These are phyloP conservation scores for Parauchenoglanis punctatus DNA, from an alignment of 2,797 vertebrate species.

Conservation along the genomic window DNA sequence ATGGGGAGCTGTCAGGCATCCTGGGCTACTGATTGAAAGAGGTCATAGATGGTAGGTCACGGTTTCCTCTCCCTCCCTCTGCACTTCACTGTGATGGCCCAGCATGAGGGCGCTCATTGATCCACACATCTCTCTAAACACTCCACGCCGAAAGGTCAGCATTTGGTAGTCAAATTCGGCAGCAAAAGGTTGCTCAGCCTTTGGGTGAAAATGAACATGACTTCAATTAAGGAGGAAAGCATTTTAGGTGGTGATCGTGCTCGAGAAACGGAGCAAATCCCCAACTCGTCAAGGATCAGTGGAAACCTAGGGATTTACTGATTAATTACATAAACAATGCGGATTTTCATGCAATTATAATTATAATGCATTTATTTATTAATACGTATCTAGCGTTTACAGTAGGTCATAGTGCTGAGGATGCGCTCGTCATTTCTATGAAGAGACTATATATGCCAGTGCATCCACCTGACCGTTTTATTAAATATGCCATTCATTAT, in stretches of 20 bases:
- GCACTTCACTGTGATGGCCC: slow-evolving; percentile 47
- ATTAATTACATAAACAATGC: not conserved
- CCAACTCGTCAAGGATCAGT: not conserved
- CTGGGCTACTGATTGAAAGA: slow-evolving; percentile 47
- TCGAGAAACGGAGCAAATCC: not conserved
- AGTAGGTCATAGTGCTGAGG: not conserved
- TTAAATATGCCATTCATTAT: slow-evolving; percentile 10
- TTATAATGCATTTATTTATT: not conserved
- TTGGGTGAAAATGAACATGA: slow-evolving; percentile 48
- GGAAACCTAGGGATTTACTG: not conserved
- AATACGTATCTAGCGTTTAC: not conserved
- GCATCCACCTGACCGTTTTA: slow-evolving; percentile 10
- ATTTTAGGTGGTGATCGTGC: not conserved
- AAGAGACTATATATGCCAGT: not conserved
- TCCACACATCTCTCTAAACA: slow-evolving; percentile 52
- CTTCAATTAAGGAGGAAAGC: slow-evolving; percentile 42
- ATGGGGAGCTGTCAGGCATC: slow-evolving; percentile 46
- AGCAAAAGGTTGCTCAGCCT: slow-evolving; percentile 46
- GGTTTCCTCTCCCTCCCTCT: slow-evolving; percentile 11
- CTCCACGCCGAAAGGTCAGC: slow-evolving; percentile 56
- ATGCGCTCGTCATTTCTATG: too few species aligned
- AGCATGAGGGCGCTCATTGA: slow-evolving; percentile 56
- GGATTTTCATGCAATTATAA: not conserved
- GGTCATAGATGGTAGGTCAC: slow-evolving; percentile 43
- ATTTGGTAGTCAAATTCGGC: slow-evolving; percentile 63